Evolutionary conservation across 2,888 invertebrate species (phyloP).

Genomic region (Candidula unifasciata): DNA sequence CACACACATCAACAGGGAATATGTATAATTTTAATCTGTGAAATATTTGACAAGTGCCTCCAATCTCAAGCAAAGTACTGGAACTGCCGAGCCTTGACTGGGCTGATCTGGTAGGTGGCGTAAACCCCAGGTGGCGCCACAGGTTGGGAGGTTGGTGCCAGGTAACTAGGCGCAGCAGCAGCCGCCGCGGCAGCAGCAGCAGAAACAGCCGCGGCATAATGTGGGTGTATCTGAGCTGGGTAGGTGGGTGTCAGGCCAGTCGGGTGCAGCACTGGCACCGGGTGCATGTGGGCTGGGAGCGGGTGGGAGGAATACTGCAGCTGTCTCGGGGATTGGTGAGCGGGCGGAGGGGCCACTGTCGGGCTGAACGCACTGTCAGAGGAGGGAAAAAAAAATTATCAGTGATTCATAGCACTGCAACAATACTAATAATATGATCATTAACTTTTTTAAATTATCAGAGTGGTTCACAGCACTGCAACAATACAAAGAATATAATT

Average conservation of each 20-base stretch:
- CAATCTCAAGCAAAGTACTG: slow-evolving; percentile 78
- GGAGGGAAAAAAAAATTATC: not conserved
- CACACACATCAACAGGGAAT: too few species aligned
- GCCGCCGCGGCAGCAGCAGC: slow-evolving; percentile 58
- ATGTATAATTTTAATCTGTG: too few species aligned
- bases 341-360: slow-evolving; percentile 86
- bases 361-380: slow-evolving; percentile 70
- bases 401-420: not conserved
- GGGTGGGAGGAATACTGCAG: slow-evolving; percentile 84
- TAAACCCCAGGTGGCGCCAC: slow-evolving; percentile 80
- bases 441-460: too few species aligned
- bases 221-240: slow-evolving; percentile 69
- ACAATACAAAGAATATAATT: too few species aligned
- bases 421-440: not conserved
- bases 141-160: slow-evolving; percentile 69
- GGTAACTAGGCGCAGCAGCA: slow-evolving; percentile 78
- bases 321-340: slow-evolving; percentile 85
- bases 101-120: slow-evolving; percentile 83
- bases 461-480: too few species aligned
- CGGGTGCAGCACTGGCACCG: slow-evolving; percentile 70
- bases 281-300: slow-evolving; percentile 87
- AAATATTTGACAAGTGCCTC: too few species aligned
- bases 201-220: slow-evolving; percentile 82
- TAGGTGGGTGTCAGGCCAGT: slow-evolving; percentile 67
- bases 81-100: slow-evolving; percentile 83